Base-by-base conservation (phyloP, 2,113 vertebrate genomes). In the Oryzias javanicus region DNA sequence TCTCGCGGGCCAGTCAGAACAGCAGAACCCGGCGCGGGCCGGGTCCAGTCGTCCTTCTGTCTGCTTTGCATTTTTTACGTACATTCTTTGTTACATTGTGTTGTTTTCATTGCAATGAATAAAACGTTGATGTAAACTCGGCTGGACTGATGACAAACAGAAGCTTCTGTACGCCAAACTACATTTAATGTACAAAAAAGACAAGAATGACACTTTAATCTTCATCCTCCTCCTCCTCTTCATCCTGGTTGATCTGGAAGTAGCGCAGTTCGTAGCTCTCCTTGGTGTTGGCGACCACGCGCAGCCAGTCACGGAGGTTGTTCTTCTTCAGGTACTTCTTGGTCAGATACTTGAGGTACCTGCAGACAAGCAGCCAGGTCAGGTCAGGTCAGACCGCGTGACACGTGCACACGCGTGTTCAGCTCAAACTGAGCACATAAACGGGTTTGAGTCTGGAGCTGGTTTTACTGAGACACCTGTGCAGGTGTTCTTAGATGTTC, bases 261-360 rank as follows among this genome's bases (percentile, higher is more conserved):
- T 95, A 96, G 45, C 94, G 94, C 10, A 96, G 87, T 72, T 98
- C 95, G 1, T 98, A 98, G 73, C 95, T 96, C 79, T 97, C 95
- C 88, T 98, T 98, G 88, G 92, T 95, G 86, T 95, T 96, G 0
- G 95, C 95, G 4, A 97, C 95, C 0, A 97, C 95, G 0, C 95
- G 94, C 74, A 98, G 88, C 95, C 95, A 97, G 73, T 96, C 95
- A 6, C 95, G 92, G 16, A 96, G 89, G 52, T 96, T 98, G 86
- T 96, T 97, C 82, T 97, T 97, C 91, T 97, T 97, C 87, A 97
- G 89, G 70, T 98, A 98, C 74, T 98, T 98, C 91, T 98, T 98
- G 45, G 96, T 98, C 67, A 98, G 92, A 83, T 98, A 98, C 70
- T 98, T 98, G 74, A 98, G 87, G 81, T 98, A 98, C 81, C 96